Evolutionary conservation across 2,113 vertebrate genomes (phyloP).

Genomic region (Calidris pugnax): DNA sequence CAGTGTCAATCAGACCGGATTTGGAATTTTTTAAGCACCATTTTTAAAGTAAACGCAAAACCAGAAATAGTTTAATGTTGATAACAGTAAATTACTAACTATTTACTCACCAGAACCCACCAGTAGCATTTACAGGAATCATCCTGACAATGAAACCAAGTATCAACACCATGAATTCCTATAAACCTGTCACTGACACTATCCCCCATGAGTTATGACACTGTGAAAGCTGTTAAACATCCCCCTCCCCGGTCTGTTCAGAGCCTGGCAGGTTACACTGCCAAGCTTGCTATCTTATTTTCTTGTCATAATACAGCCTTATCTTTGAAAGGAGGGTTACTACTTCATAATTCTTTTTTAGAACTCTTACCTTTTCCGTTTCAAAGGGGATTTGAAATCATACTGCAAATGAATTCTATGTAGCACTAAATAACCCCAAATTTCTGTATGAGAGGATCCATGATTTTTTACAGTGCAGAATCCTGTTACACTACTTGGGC

Average conservation of each 20-base stretch:
- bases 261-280: background rate
- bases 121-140: conserved; percentile 68
- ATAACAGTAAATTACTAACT: conserved; percentile 64
- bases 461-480: background rate
- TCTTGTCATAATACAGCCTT: background rate
- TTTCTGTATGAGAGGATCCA: background rate
- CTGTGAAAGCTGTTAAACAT: conserved; percentile 14
- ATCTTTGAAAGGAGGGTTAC: background rate
- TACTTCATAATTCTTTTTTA: background rate
- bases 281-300: background rate
- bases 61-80: conserved; percentile 69
- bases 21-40: conserved; percentile 61
- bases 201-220: conserved; percentile 64
- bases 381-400: background rate
- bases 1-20: conserved; percentile 66
- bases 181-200: conserved; percentile 76
- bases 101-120: conserved; percentile 49
- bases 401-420: background rate
- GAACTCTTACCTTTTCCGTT: background rate
- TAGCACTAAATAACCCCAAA: background rate
- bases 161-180: conserved; percentile 69
- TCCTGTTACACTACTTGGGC: background rate
- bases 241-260: background rate
- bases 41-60: conserved; percentile 68
- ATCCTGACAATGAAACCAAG: conserved; percentile 69